Evolutionary conservation across 2,113 vertebrate species (phyloP), one percentile per base, ranked within the genome.

Genomic region (Pampusana beccarii): DNA sequence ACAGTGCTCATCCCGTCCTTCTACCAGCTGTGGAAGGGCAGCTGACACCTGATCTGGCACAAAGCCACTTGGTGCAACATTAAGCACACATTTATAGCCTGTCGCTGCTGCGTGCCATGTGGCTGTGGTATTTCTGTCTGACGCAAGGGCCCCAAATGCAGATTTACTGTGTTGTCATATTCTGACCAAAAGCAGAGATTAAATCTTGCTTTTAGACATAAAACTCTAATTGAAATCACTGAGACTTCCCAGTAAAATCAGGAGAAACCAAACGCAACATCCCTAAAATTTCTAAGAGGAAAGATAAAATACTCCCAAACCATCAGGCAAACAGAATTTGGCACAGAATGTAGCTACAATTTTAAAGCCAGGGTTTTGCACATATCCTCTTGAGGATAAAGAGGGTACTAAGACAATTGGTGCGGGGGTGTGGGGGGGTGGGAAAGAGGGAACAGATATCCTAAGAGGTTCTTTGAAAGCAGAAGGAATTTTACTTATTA

Each of bases 41-140:
- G 50, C 75, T 66, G 85, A 88, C 58, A 91, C 88, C 92, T 67
- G 71, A 82, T 57, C 82, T 88, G 82, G 74, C 70, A 34, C 53
- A 61, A 20, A 86, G 85, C 81, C 6, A 3, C 70, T 29, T 5
- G 34, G 20, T 42, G 44, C 74, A 75, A 82, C 36, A n/a, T 12
- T 8, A 28, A 36, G 50, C 57, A 40, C 34, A 64, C 53, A 64
- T 60, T 81, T 67, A 40, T 61, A 60, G 78, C 61, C 80, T 11
- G 1, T 11, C 26, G 4, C 56, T 60, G 72, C 80, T 34, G 36
- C 3, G 9, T 66, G 57, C 67, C 70, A 36, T 5, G 38, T 10
- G 61, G 62, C 74, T 65, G 86, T 6, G 2, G 88, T 33, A 38
- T 0, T 80, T 86, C 46, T 57, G 31, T 21, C 60, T 66, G 74